Conservation (phyloP, 2,888 invertebrate species). For the Smittia aterrima region DNA sequence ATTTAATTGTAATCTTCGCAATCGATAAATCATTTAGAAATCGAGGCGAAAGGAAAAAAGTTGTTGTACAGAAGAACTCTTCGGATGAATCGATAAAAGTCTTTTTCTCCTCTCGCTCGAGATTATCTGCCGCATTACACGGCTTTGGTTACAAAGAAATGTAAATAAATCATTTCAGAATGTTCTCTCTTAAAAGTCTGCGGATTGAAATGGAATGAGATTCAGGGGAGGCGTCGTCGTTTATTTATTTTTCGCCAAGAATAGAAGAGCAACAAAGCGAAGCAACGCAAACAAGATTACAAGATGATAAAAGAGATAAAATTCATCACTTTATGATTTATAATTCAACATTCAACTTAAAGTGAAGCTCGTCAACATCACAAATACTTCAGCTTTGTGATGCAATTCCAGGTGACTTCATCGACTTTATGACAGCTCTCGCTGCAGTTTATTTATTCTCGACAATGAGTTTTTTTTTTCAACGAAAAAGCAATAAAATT, state of each 20-base stretch:
- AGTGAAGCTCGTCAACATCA: background rate
- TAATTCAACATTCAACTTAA: background rate
- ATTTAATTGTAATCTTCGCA: conserved; percentile 22
- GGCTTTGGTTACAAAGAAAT: conserved; percentile 12
- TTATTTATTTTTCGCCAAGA: background rate
- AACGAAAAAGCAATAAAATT: background rate
- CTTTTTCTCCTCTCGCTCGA: background rate
- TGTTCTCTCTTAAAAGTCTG: background rate
- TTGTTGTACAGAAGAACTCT: background rate
- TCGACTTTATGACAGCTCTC: background rate
- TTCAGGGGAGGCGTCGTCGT: background rate
- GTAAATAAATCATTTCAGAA: conserved; percentile 22
- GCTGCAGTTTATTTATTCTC: background rate
- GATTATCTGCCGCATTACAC: conserved; percentile 22
- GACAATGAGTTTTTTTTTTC: background rate
- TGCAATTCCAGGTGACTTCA: background rate
- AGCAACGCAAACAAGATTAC: conserved; percentile 26
- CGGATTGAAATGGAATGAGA: background rate
- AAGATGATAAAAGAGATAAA: conserved; percentile 15
- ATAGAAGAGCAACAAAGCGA: background rate
- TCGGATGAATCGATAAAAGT: conserved; percentile 3
- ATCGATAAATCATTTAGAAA: conserved; percentile 20
- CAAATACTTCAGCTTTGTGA: background rate
- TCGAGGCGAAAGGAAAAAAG: background rate
- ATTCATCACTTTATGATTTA: conserved; percentile 14